A percentile compares a stretch with the other conserved stretches of the same genome.
These are phyloP conservation scores for Artibeus jamaicensis DNA, from an alignment of 2,797 vertebrate species.

Conservation along the genomic window DNA sequence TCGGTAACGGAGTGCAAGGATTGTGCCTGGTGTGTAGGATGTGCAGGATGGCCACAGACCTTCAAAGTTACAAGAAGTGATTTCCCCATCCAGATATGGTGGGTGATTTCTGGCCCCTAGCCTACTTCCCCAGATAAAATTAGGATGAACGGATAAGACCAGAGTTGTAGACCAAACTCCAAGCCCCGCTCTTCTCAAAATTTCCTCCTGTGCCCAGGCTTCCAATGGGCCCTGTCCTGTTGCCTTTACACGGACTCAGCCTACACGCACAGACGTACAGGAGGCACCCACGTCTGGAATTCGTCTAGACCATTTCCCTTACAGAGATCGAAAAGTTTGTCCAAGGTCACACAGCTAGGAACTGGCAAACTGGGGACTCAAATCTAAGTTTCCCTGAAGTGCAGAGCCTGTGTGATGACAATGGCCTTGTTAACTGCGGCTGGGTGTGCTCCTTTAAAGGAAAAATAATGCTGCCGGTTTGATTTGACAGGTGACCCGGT, in stretches of 20 bases:
- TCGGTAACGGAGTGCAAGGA: background rate
- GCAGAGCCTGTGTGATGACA: background rate
- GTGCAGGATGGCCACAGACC: background rate
- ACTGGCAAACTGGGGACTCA: conserved; percentile 4
- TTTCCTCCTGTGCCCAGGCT: background rate
- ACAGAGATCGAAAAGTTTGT: conserved; percentile 53
- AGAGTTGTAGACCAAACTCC: background rate
- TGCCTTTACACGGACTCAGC: background rate
- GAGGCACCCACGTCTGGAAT: background rate
- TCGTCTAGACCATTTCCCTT: conserved; percentile 60
- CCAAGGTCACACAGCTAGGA: conserved; percentile 6
- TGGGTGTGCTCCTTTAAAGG: background rate
- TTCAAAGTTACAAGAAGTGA: background rate
- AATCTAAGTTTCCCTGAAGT: background rate
- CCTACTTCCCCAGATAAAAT: background rate
- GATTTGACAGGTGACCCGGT: background rate
- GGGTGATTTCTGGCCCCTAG: background rate
- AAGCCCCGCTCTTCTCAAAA: background rate
- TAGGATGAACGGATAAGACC: background rate
- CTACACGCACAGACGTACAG: background rate
- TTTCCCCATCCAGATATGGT: background rate
- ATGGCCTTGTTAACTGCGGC: background rate
- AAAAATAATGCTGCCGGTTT: background rate
- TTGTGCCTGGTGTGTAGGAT: background rate
- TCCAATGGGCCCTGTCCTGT: background rate